Evolutionary conservation across 1,140 invertebrate genomes (phyloP), one percentile per base, ranked within the genome.

Genomic region (Eurytemora carolleeae): DNA sequence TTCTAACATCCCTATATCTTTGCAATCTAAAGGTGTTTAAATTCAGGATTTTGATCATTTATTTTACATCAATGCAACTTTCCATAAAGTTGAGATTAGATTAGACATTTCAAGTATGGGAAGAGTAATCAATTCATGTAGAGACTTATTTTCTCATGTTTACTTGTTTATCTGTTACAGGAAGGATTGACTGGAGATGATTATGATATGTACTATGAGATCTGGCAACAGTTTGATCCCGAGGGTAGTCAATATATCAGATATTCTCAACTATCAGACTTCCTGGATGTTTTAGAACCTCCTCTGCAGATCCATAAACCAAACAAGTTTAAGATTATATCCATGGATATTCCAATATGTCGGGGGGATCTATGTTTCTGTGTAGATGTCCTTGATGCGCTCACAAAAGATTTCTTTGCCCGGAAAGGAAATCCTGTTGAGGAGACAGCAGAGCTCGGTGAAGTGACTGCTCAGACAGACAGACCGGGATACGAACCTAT

Each of bases 131-230:
- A n/a, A n/a, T n/a, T n/a, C n/a, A n/a, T n/a, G n/a, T n/a, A n/a
- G n/a, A n/a, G n/a, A n/a, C n/a, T n/a, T n/a, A n/a, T n/a, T n/a
- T n/a, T n/a, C n/a, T n/a, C n/a, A n/a, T n/a, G 94, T 93, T 91
- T 95, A 71, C 84, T 90, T 68, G 97, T 91, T 73, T 93, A 97
- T 75, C 92, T 44, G n/a, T n/a, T n/a, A 53, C 92, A 97, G 71
- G 92, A 97, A 74, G 92, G 93, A 68, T 78, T 97, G 53, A 97
- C 93, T 24, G 91, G 95, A 71, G 93, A 98, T 74, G 93, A 98
- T 72, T 97, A 97, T 76, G 94, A 98, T 71, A 95, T 97, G 90
- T 98, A 95, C 75, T 98, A 98, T 72, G 93, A 97, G 75, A 94
- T 96, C 66, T 98, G 94, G 94, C 91, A 96, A 71, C 84, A 91